Evolutionary conservation across 2,113 vertebrate species (phyloP).

Genomic region (Haplochromis vanheusdeni): DNA sequence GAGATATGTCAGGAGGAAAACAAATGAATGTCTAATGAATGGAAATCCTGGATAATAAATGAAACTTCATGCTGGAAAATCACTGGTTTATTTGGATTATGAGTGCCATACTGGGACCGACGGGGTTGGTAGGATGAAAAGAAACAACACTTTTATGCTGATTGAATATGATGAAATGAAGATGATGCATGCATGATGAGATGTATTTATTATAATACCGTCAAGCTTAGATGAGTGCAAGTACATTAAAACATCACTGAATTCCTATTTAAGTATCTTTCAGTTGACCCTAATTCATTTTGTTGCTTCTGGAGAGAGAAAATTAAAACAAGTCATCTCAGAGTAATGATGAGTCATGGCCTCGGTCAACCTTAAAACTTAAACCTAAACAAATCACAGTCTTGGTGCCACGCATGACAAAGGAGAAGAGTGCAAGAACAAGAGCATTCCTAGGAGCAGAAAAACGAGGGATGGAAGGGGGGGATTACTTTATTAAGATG

Average conservation of each 20-base stretch:
- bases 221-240: neutral
- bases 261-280: neutral
- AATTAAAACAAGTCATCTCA: slow-evolving; percentile 62
- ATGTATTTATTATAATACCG: neutral
- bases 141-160: slow-evolving; percentile 5
- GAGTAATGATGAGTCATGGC: slow-evolving; percentile 73
- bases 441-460: slow-evolving; percentile 73
- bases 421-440: slow-evolving; percentile 70
- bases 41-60: slow-evolving; percentile 56
- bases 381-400: slow-evolving; percentile 72
- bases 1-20: slow-evolving; percentile 56
- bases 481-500: slow-evolving; percentile 77
- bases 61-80: slow-evolving; percentile 27
- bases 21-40: slow-evolving; percentile 61
- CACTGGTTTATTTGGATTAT: slow-evolving; percentile 59
- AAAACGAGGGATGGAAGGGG: slow-evolving; percentile 64
- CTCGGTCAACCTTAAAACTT: slow-evolving; percentile 65
- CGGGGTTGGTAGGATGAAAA: neutral
- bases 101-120: slow-evolving; percentile 4
- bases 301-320: slow-evolving; percentile 16
- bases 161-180: slow-evolving; percentile 5
- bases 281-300: neutral
- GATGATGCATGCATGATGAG: neutral
- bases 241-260: neutral
- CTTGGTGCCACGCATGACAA: slow-evolving; percentile 63